Evolutionary conservation across 2,888 invertebrate species (phyloP).

Genomic region (Blastobasis adustella): DNA sequence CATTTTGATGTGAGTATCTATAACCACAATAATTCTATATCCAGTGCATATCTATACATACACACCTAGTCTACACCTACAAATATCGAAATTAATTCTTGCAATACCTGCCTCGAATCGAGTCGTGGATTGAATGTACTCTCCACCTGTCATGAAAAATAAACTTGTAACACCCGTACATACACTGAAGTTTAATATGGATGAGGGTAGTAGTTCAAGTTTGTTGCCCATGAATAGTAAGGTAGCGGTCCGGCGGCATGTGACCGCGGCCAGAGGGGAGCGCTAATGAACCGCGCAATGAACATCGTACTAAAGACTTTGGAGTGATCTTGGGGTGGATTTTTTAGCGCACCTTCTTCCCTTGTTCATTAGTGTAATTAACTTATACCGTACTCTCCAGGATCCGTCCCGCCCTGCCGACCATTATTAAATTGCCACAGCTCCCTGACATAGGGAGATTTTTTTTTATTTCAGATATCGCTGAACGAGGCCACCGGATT

Average conservation of each 20-base stretch:
- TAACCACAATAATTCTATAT: no score
- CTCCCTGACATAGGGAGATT: constrained; percentile 6
- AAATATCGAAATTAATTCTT: no score
- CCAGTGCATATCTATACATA: no score
- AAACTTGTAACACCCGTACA: no score
- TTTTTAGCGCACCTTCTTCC: constrained; percentile 67
- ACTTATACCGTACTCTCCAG: constrained; percentile 62
- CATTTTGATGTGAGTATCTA: no score
- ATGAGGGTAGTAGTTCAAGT: no score
- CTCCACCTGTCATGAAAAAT: no score
- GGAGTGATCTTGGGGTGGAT: constrained; percentile 68
- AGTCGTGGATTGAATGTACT: no score
- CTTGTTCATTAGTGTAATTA: constrained; percentile 73
- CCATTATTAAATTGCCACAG: constrained; percentile 49
- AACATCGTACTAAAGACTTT: constrained; percentile 70
- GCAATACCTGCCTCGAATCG: no score
- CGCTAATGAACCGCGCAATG: constrained; percentile 70
- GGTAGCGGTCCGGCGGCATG: constrained; percentile 21
- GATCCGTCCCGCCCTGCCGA: constrained; percentile 47
- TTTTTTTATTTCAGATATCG: constrained; percentile 5
- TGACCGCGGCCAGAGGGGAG: constrained; percentile 37
- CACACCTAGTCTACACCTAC: no score
- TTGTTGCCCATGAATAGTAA: no score
- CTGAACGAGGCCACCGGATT: constrained; percentile 1
- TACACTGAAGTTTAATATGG: no score